Evolutionary conservation across 2,888 invertebrate genomes (phyloP).

Genomic region (Eilema griseolum): DNA sequence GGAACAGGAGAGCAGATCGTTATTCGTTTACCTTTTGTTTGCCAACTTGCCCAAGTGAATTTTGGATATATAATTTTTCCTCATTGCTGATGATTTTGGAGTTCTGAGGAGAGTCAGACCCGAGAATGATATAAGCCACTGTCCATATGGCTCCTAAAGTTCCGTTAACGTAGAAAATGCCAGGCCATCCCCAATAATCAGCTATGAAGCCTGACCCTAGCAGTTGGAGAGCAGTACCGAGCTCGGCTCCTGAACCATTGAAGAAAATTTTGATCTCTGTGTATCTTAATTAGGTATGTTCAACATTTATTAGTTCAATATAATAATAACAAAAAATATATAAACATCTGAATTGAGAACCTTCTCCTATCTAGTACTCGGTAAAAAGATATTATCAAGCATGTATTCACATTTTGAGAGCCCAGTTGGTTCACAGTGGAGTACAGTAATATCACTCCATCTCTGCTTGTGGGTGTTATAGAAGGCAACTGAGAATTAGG

Average conservation of each 20-base stretch:
- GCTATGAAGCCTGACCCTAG: constrained; percentile 89
- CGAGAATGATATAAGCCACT: constrained; percentile 85
- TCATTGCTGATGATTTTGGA: constrained; percentile 84
- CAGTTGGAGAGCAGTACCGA: constrained; percentile 91
- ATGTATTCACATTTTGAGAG: too few species aligned
- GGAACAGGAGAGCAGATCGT: too few species aligned
- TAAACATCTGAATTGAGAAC: too few species aligned
- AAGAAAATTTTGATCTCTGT: neutral
- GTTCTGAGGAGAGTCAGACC: constrained; percentile 88
- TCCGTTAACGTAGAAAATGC: constrained; percentile 91
- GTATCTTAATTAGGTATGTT: neutral
- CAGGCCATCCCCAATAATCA: constrained; percentile 90
- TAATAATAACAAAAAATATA: too few species aligned
- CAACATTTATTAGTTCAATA: too few species aligned
- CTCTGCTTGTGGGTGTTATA: too few species aligned
- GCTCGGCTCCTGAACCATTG: constrained; percentile 87
- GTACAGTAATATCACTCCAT: too few species aligned
- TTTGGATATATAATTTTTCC: constrained; percentile 57
- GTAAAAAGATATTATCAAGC: too few species aligned
- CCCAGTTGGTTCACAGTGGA: too few species aligned
- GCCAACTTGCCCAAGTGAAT: constrained; percentile 23
- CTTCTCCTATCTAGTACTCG: too few species aligned
- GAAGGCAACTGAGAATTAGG: too few species aligned
- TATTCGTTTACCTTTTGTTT: constrained; percentile 26
- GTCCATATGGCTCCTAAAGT: constrained; percentile 87